Conservation (phyloP, 2,888 invertebrate genomes). For the Liposcelis brunnea region DNA sequence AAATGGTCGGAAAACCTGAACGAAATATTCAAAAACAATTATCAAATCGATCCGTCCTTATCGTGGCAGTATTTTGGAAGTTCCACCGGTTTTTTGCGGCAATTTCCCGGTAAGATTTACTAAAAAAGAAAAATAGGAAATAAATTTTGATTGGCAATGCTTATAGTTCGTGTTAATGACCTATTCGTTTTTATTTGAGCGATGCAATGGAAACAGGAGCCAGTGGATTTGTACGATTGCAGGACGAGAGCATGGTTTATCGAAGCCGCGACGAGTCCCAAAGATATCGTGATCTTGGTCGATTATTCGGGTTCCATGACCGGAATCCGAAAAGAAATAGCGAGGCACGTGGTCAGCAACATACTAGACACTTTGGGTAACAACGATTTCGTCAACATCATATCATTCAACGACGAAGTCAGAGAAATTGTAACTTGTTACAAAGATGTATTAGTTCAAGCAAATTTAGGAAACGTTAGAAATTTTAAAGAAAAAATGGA, state of each 20-base stretch:
- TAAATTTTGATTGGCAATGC: conserved; percentile 4
- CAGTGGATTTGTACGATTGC: conserved; percentile 47
- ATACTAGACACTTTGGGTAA: conserved; percentile 73
- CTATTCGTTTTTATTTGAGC: conserved; percentile 28
- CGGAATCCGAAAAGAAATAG: conserved; percentile 34
- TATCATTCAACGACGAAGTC: conserved; percentile 71
- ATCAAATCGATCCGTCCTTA: conserved; percentile 72
- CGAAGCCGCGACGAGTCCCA: conserved; percentile 39
- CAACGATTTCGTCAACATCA: conserved; percentile 95
- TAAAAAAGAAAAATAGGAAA: background rate
- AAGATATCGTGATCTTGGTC: conserved; percentile 59
- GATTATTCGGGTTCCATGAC: conserved; percentile 70
- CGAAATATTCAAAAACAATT: conserved; percentile 74
- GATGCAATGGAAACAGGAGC: conserved; percentile 60
- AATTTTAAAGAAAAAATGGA: conserved; percentile 67
- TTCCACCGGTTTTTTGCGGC: conserved; percentile 82
- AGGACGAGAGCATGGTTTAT: conserved; percentile 38
- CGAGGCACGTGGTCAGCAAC: conserved; percentile 38
- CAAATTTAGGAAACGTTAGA: conserved; percentile 67
- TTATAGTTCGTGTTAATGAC: background rate
- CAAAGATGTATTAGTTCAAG: conserved; percentile 66
- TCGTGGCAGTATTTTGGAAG: conserved; percentile 99
- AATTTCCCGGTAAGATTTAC: conserved; percentile 65
- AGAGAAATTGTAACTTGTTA: conserved; percentile 62
- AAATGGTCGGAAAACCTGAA: conserved; percentile 91